phyloP scores from a whole-genome alignment of 2,113 vertebrate species.

The Tamias sibiricus region DNA sequence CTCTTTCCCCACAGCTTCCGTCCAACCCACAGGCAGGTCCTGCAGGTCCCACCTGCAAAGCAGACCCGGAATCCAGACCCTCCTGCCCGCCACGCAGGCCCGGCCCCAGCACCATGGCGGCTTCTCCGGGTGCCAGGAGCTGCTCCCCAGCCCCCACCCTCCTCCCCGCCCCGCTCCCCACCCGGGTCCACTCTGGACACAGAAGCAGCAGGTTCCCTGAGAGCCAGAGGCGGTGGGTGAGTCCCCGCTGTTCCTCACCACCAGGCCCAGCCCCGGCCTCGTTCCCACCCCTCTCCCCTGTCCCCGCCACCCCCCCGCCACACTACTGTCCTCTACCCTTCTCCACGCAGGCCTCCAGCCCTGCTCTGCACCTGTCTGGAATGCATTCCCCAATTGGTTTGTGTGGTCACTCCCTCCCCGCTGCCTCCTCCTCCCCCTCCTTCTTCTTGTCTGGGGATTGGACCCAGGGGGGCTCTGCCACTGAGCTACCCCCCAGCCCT shows the following conservation, averaged over 20 bases:
- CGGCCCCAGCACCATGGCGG: accelerated
- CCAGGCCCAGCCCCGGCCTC: not conserved
- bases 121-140: not conserved
- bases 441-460: no score
- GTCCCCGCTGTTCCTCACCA: not conserved
- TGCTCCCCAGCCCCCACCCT: no score
- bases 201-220: accelerated
- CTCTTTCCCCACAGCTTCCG: not conserved
- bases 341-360: no score
- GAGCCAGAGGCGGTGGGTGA: not conserved
- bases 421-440: no score
- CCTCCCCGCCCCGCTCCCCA: accelerated
- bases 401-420: no score
- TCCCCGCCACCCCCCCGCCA: not conserved
- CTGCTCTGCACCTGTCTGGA: not conserved
- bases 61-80: not conserved
- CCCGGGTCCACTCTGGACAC: not conserved
- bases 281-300: not conserved
- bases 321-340: no score
- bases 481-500: no score
- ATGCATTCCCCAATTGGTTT: no score
- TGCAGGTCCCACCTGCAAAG: not conserved
- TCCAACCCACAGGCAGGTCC: accelerated
- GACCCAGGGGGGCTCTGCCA: no score
- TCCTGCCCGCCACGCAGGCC: not conserved